Base-by-base conservation (phyloP, 2,113 vertebrate genomes). In the Spea bombifrons region DNA sequence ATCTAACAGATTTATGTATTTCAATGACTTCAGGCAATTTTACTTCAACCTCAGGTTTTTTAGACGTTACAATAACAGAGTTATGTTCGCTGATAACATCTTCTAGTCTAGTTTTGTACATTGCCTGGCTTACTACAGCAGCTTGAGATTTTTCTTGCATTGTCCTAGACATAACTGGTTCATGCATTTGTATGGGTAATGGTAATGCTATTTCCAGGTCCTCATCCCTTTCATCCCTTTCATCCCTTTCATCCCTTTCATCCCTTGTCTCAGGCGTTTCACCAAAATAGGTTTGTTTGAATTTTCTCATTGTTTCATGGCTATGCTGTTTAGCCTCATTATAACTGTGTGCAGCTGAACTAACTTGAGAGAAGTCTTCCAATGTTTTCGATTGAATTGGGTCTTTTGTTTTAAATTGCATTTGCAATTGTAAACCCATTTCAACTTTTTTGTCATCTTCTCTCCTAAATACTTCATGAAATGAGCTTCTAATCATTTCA, bases 61-160 rank as follows among this genome's bases (percentile, higher is more conserved):
- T 30, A 30, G 30, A 30, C 30, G 30, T 30, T 30, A 30, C 30
- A 30, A 30, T 30, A 30, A 30, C 30, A 30, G 30, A 30, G 30
- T 30, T 30, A 30, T 30, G 30, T 30, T 30, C 30, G 30, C 30
- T 30, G 30, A 30, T 30, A 64, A 64, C 3, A 2, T 64, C n/a
- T 17, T 64, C 61, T 59, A 1, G 55, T 52, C 50, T 52, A 5
- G 10, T 13, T 59, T 59, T 59, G 55, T 8, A 13, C 55, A 59
- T 13, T 6, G 50, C 3, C 9, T 6, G 50, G 10, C 12, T 59
- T 59, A 59, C 55, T 13, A 59, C 4, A 13, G 10, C 12, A 13
- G 4, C 15, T 76, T 68, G 50, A 48, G 75, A 76, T 17, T 13
- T 50, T 67, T 67, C 75, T 59, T 68, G 49, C 8, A 67, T 48